Conservation (phyloP, 1,140 invertebrate genomes). For the Hyles vespertilio region DNA sequence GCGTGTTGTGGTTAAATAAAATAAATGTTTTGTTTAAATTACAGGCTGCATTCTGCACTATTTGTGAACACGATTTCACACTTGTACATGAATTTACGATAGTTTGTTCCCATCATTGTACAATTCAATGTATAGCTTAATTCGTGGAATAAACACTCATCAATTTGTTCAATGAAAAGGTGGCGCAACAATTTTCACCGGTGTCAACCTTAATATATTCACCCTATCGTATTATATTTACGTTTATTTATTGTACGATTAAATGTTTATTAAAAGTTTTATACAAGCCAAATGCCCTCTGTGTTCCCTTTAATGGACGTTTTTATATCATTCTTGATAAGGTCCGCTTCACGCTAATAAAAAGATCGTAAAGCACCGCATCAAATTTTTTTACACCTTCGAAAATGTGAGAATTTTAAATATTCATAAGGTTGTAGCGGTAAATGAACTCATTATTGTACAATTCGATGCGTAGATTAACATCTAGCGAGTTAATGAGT, state of each 20-base stretch:
- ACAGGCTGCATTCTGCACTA: too few species aligned
- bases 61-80: too few species aligned
- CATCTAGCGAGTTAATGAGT: conserved; percentile 47
- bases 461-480: conserved; percentile 58
- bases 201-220: background rate
- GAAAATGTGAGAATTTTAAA: conserved; percentile 39
- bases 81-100: too few species aligned
- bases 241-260: conserved; percentile 4
- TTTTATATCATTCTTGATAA: conserved; percentile 19
- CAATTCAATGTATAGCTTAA: too few species aligned
- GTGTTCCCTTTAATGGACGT: conserved; percentile 5
- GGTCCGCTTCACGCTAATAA: conserved; percentile 21
- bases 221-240: conserved; percentile 3
- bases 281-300: background rate
- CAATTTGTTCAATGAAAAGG: too few species aligned
- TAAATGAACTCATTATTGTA: conserved; percentile 57
- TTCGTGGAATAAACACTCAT: too few species aligned
- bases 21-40: too few species aligned
- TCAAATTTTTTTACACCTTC: conserved; percentile 41
- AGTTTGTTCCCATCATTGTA: too few species aligned
- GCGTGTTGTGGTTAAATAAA: too few species aligned
- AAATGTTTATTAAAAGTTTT: conserved; percentile 1
- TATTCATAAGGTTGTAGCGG: conserved; percentile 55
- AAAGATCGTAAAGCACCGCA: conserved; percentile 46
- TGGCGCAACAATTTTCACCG: too few species aligned